Evolutionary conservation across 2,888 invertebrate species (phyloP).

Genomic region (Drosophila pseudotakahashii): DNA sequence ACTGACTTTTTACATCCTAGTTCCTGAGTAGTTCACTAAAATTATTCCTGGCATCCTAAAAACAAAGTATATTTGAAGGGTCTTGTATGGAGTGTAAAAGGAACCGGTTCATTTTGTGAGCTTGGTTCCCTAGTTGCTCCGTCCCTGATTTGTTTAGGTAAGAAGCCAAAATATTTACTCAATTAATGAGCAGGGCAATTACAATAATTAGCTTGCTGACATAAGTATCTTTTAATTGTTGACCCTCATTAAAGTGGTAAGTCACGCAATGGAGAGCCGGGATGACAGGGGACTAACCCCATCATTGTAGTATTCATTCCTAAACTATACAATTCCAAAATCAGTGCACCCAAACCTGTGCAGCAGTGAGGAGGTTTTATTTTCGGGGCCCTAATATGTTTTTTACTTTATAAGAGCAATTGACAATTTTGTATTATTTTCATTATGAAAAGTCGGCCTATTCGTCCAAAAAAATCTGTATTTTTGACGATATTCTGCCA

Average conservation of each 20-base stretch:
- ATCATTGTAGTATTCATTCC: background rate
- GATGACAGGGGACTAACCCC: conserved; percentile 4
- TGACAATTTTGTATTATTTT: no score
- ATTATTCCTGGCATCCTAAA: conserved; percentile 13
- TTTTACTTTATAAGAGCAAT: no score
- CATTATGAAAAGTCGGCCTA: no score
- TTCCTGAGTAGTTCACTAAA: conserved; percentile 1
- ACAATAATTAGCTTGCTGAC: conserved; percentile 60
- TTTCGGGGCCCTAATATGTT: background rate
- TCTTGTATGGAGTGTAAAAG: background rate
- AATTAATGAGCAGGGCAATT: conserved; percentile 54
- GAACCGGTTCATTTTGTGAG: conserved; percentile 38
- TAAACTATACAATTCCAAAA: background rate
- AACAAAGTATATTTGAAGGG: background rate
- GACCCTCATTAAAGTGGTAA: conserved; percentile 22
- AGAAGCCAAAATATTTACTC: conserved; percentile 58
- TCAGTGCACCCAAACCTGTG: conserved; percentile 21
- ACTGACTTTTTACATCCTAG: conserved; percentile 14
- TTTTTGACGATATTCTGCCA: no score
- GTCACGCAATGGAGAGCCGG: conserved; percentile 57
- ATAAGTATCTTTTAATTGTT: conserved; percentile 45
- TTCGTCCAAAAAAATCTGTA: no score
- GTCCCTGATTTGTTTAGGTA: conserved; percentile 50
- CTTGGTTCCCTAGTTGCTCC: conserved; percentile 4
- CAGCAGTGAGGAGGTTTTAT: background rate